These are phyloP conservation scores for Premnoplex brunnescens DNA, from an alignment of 2,797 vertebrate species.

Conservation along the genomic window DNA sequence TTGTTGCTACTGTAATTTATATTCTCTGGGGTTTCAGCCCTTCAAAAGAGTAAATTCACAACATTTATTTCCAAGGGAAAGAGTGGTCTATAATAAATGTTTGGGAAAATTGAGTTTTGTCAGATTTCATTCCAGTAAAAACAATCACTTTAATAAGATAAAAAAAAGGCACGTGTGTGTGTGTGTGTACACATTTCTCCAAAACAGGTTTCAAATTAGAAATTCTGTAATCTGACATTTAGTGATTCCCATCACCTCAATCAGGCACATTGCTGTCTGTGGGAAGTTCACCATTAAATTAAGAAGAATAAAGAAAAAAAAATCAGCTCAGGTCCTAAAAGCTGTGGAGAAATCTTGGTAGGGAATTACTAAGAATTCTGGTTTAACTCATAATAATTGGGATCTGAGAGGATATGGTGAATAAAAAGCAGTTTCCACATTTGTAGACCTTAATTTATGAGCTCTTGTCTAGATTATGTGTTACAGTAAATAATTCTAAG, in stretches of 20 bases:
- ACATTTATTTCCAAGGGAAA: neutral
- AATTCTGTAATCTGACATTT: neutral
- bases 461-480: conserved; percentile 42
- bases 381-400: neutral
- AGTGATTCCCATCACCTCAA: neutral
- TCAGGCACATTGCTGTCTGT: neutral
- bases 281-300: neutral
- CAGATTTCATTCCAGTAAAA: neutral
- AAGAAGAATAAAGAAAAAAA: neutral
- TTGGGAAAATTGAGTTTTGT: neutral
- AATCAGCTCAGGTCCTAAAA: neutral
- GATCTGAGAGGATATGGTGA: neutral
- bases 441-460: conserved; percentile 41
- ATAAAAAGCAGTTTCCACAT: conserved; percentile 10
- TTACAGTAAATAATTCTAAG: conserved; percentile 51
- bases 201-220: neutral
- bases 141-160: neutral
- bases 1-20: neutral
- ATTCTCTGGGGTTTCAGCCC: neutral
- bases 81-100: neutral
- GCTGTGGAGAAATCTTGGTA: neutral
- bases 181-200: neutral
- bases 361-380: neutral
- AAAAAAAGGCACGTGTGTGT: neutral
- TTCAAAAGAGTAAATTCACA: neutral